These are phyloP conservation scores for Aricia artaxerxes DNA, from an alignment of 2,888 invertebrate genomes.

Conservation along the genomic window DNA sequence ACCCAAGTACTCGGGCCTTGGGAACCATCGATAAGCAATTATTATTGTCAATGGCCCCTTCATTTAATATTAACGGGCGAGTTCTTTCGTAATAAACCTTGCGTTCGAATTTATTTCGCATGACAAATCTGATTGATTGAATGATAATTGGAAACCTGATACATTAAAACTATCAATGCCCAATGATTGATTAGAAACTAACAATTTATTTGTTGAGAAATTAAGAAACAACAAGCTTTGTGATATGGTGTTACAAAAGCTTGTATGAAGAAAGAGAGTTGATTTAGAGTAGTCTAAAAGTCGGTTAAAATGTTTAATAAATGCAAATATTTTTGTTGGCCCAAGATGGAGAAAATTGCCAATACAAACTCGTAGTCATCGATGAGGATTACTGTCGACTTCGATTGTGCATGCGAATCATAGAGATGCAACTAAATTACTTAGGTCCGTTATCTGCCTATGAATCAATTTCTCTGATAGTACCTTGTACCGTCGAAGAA, in stretches of 20 bases:
- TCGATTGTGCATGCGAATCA: too few relatives aligned
- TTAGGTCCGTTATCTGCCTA: too few relatives aligned
- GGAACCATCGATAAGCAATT: not conserved
- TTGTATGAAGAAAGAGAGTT: not conserved
- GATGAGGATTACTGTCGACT: too few relatives aligned
- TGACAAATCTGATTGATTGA: conserved; percentile 28
- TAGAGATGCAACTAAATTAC: too few relatives aligned
- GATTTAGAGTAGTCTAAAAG: too few relatives aligned
- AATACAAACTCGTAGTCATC: too few relatives aligned
- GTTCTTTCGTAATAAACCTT: conserved; percentile 12
- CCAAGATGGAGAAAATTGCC: too few relatives aligned
- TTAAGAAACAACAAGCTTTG: not conserved
- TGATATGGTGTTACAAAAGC: not conserved
- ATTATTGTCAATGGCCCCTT: conserved; percentile 12
- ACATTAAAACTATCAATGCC: conserved; percentile 6
- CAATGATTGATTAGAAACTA: not conserved
- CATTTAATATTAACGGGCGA: conserved; percentile 1
- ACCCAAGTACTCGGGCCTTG: not conserved
- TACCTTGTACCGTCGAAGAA: too few relatives aligned
- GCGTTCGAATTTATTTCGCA: conserved; percentile 19
- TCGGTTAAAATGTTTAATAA: too few relatives aligned
- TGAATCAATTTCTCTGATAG: too few relatives aligned
- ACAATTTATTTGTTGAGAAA: not conserved
- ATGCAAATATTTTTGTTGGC: too few relatives aligned
- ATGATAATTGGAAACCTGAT: conserved; percentile 22